phyloP scores from a whole-genome alignment of 2,113 vertebrate species.

The Platichthys stellatus region DNA sequence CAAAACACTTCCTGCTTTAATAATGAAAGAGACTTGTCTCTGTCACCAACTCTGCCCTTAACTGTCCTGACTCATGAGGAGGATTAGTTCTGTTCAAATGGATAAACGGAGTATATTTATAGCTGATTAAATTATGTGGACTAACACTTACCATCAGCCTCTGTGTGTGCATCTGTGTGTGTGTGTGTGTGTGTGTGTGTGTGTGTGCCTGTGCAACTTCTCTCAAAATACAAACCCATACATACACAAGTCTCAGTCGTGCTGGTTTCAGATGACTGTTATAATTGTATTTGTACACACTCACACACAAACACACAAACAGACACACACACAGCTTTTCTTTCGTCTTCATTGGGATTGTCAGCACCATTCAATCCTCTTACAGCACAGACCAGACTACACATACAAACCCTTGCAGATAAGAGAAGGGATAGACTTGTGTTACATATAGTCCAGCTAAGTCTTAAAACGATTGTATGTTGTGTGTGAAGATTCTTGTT shows the following conservation, averaged over 20 bases:
- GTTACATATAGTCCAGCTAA: background rate
- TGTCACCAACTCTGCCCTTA: background rate
- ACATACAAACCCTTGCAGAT: background rate
- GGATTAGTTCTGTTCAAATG: constrained; percentile 67
- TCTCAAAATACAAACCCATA: background rate
- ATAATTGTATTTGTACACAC: background rate
- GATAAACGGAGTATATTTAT: constrained; percentile 66
- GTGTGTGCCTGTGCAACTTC: background rate
- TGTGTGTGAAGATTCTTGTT: background rate
- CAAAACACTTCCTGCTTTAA: no score
- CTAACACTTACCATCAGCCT: constrained; percentile 23
- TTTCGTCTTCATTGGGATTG: constrained; percentile 10
- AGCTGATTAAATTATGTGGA: constrained; percentile 70
- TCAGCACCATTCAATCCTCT: constrained; percentile 52
- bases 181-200: background rate
- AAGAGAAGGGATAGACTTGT: background rate
- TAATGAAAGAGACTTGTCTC: background rate
- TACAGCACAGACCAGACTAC: constrained; percentile 29
- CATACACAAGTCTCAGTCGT: background rate
- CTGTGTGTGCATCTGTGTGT: background rate
- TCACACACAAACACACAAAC: constrained; percentile 1
- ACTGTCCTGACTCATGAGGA: constrained; percentile 28
- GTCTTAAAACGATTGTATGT: background rate
- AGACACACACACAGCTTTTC: background rate
- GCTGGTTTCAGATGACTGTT: background rate